Base-by-base conservation (phyloP, 2,113 vertebrate species). In the Petrocephalus zakoni region DNA sequence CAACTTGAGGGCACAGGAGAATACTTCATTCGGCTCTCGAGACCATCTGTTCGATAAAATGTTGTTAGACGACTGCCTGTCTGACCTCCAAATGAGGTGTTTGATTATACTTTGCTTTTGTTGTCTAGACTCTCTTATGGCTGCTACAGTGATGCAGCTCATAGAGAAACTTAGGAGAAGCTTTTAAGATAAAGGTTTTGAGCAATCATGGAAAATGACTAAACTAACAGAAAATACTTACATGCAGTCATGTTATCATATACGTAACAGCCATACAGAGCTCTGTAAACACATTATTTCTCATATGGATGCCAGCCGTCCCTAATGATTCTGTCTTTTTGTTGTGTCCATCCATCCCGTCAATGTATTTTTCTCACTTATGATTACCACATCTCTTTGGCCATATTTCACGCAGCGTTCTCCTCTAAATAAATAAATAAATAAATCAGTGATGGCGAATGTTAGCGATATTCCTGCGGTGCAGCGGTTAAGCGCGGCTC, bases 31-130 rank as follows among this genome's bases (percentile, higher is more conserved):
- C 75, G 72, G 6, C 84, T 55, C 56, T 42, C 19, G 17, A 58
- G 84, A 85, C 88, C 88, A 72, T 75, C 84, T 89, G 83, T 85
- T 89, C 25, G 64, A 82, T 37, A 81, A 68, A 72, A 72, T 58
- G 53, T 49, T 61, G 53, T 85, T 56, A 72, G 49, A 42, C 15
- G 49, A 89, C 11, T 78, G 68, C 19, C 52, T 88, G 87, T 52
- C 61, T 89, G 47, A 89, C 84, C 19, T 52, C 47, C 19, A 75
- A 78, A n/a, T 53, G 46, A 86, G 46, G 25, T 78, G 49, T 86
- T 86, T 64, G 21, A 86, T 89, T 78, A 13, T 86, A 29, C 52
- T 53, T 86, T 56, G 84, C 25, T 86, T 86, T 55, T 55, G 51
- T 86, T 86, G n/a, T 55, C 46, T 47, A 21, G 9, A n/a, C 81